Evolutionary conservation across 2,888 invertebrate species (phyloP).

Genomic region (Strigamia maritima): DNA sequence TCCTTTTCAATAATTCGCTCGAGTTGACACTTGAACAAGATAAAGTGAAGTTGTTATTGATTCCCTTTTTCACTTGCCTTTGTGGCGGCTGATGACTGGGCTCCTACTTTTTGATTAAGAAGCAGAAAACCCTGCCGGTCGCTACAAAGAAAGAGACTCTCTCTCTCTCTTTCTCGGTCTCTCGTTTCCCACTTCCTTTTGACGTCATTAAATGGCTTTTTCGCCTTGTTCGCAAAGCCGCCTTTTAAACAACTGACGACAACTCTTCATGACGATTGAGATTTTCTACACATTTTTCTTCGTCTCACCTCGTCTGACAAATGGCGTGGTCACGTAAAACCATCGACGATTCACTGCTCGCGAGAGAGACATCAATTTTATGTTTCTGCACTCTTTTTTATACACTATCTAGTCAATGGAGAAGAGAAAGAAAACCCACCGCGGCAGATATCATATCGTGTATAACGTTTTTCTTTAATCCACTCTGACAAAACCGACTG

Average conservation of each 20-base stretch:
- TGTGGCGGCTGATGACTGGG: neutral
- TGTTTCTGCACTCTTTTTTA: neutral
- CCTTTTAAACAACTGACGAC: neutral
- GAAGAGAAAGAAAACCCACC: too few species aligned
- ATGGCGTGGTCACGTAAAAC: neutral
- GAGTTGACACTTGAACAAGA: neutral
- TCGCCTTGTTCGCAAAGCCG: too few species aligned
- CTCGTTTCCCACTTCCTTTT: too few species aligned
- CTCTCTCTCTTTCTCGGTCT: too few species aligned
- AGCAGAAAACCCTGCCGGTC: neutral
- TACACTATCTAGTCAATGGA: too few species aligned
- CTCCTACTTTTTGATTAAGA: neutral
- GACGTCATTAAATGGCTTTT: too few species aligned
- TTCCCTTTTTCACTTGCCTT: neutral
- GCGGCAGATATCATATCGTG: too few species aligned
- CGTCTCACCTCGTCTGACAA: neutral
- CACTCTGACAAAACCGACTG: too few species aligned
- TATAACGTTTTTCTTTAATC: too few species aligned
- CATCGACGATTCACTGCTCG: neutral
- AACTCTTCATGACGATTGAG: neutral
- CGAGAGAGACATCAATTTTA: neutral
- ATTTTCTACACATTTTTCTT: neutral
- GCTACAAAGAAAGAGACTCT: too few species aligned
- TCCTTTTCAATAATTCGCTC: neutral
- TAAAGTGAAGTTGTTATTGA: slow-evolving; percentile 4